A percentile compares a stretch with the other conserved stretches of the same genome.
Evolutionary conservation across 1,140 invertebrate species (phyloP).

Genomic region (Nixonia krombeini): DNA sequence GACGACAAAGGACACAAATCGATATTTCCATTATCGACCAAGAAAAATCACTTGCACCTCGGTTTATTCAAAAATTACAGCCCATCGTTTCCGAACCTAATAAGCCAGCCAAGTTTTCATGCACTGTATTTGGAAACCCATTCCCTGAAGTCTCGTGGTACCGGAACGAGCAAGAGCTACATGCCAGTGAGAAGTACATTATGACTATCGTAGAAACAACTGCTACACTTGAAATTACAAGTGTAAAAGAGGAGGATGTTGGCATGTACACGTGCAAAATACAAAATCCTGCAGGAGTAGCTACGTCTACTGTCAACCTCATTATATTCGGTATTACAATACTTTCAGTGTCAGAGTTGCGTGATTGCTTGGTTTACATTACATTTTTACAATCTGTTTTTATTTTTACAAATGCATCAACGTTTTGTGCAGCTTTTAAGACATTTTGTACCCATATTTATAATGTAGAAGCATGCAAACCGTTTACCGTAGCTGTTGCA

Average conservation of each 20-base stretch:
- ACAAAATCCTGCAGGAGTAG: conserved; percentile 82
- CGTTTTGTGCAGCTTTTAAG: too few species aligned
- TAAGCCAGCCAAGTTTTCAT: conserved; percentile 76
- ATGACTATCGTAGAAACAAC: conserved; percentile 75
- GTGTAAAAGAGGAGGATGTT: conserved; percentile 78
- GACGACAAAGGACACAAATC: conserved; percentile 70
- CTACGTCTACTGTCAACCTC: conserved; percentile 83
- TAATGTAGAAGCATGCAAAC: too few species aligned
- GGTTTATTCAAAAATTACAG: conserved; percentile 79
- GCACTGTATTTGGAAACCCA: conserved; percentile 79
- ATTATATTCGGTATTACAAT: conserved; percentile 76
- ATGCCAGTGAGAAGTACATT: conserved; percentile 75
- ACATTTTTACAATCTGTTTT: neutral
- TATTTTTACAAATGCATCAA: too few species aligned
- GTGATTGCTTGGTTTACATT: conserved; percentile 15
- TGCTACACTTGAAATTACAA: conserved; percentile 78
- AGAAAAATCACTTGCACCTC: conserved; percentile 75
- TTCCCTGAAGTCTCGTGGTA: conserved; percentile 83
- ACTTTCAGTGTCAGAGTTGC: conserved; percentile 16
- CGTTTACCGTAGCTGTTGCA: too few species aligned
- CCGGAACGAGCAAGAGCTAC: conserved; percentile 80
- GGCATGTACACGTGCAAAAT: conserved; percentile 86
- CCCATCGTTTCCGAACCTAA: conserved; percentile 77
- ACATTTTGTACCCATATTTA: too few species aligned
- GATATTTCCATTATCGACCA: conserved; percentile 69